phyloP scores from a whole-genome alignment of 2,888 invertebrate genomes.

The Eutolmus rufibarbis region DNA sequence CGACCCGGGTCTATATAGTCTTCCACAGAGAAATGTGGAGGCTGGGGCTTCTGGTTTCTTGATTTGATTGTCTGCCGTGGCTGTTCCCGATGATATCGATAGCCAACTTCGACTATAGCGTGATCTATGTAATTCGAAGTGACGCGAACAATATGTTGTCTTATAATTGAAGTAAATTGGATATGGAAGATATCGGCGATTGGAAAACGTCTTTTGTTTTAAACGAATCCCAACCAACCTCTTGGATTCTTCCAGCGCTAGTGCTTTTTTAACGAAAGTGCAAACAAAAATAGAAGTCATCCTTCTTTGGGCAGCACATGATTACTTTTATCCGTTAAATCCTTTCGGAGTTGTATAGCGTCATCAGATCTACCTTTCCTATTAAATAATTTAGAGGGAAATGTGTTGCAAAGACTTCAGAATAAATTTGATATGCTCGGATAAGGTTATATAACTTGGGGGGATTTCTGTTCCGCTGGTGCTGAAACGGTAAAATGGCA shows the following conservation, averaged over 20 bases:
- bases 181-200: conserved; percentile 27
- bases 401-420: neutral
- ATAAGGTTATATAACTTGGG: neutral
- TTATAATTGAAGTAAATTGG: conserved; percentile 41
- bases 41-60: conserved; percentile 34
- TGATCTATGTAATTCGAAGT: conserved; percentile 36
- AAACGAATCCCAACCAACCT: neutral
- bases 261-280: neutral
- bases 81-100: conserved; percentile 32
- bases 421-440: neutral
- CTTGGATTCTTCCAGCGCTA: neutral
- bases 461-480: neutral
- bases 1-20: conserved; percentile 1
- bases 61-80: conserved; percentile 29
- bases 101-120: conserved; percentile 3
- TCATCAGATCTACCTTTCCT: neutral
- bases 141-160: conserved; percentile 38
- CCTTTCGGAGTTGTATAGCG: neutral
- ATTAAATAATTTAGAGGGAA: neutral
- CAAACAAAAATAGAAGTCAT: neutral
- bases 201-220: neutral
- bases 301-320: neutral
- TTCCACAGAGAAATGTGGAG: conserved; percentile 35
- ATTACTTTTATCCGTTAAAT: neutral
- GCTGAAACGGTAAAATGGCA: no score